Conservation (phyloP, 2,113 vertebrate genomes). For the Fulica atra region DNA sequence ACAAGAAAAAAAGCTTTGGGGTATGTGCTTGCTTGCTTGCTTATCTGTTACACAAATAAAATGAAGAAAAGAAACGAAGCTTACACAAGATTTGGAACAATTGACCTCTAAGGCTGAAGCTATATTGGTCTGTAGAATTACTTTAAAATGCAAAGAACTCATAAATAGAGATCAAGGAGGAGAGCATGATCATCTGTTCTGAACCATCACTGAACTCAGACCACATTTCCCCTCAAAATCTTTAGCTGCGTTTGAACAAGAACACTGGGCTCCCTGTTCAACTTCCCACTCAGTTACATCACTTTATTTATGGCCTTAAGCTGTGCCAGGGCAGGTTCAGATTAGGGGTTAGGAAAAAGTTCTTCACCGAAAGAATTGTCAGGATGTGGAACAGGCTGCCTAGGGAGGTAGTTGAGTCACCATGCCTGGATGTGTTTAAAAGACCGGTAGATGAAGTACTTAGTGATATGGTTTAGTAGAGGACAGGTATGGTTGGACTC, state of each 20-base stretch:
- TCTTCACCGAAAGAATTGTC: too few species aligned
- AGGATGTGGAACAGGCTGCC: too few species aligned
- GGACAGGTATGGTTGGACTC: too few species aligned
- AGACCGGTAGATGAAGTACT: too few species aligned
- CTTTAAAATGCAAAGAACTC: not conserved
- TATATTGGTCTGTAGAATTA: too few species aligned
- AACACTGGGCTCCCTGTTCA: not conserved
- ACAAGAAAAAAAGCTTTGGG: rapidly evolving
- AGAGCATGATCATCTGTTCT: not conserved
- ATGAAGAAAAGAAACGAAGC: not conserved
- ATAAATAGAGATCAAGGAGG: not conserved
- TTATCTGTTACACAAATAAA: not conserved
- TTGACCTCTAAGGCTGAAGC: not conserved
- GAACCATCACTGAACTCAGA: not conserved
- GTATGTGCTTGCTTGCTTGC: not conserved
- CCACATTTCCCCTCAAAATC: not conserved
- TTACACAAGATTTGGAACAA: not conserved
- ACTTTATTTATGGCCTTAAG: too few species aligned
- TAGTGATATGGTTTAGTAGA: too few species aligned
- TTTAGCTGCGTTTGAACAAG: not conserved
- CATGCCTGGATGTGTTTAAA: too few species aligned
- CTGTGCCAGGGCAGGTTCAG: too few species aligned
- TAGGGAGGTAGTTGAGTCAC: too few species aligned
- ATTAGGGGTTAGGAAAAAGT: too few species aligned
- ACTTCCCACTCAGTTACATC: not conserved